Evolutionary conservation across 1,140 invertebrate species (phyloP).

Genomic region (Nymphalis io): DNA sequence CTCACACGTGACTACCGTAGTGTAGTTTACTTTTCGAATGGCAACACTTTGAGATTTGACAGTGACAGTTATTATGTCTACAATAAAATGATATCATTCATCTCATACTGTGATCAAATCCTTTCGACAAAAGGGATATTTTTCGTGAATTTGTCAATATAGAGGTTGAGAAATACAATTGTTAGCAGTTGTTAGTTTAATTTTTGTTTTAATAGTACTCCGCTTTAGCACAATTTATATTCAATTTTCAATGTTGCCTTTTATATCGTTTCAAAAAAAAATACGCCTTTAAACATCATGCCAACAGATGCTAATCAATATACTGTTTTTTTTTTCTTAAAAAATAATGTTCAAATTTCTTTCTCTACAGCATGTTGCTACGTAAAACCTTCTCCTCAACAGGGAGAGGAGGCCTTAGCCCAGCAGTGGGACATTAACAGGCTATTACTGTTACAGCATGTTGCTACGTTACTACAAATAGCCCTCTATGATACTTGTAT

Average conservation of each 20-base stretch:
- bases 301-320: background rate
- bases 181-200: conserved; percentile 67
- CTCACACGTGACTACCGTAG: conserved; percentile 40
- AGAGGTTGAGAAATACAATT: conserved; percentile 52
- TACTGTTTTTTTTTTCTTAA: conserved; percentile 8
- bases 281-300: conserved; percentile 2
- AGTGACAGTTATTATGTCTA: conserved; percentile 14
- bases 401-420: too few species aligned
- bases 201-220: conserved; percentile 53
- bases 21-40: conserved; percentile 48
- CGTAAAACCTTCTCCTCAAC: too few species aligned
- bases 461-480: too few species aligned
- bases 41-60: conserved; percentile 51
- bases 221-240: conserved; percentile 61
- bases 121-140: conserved; percentile 35
- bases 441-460: too few species aligned
- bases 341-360: background rate
- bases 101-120: conserved; percentile 60
- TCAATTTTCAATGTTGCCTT: conserved; percentile 27
- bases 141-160: conserved; percentile 51
- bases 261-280: conserved; percentile 15
- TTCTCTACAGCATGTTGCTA: background rate
- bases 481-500: too few species aligned
- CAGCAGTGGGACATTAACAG: too few species aligned
- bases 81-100: conserved; percentile 32